Base-by-base conservation (phyloP, 35 echinoderm and acorn worm species). In the Lytechinus pictus region DNA sequence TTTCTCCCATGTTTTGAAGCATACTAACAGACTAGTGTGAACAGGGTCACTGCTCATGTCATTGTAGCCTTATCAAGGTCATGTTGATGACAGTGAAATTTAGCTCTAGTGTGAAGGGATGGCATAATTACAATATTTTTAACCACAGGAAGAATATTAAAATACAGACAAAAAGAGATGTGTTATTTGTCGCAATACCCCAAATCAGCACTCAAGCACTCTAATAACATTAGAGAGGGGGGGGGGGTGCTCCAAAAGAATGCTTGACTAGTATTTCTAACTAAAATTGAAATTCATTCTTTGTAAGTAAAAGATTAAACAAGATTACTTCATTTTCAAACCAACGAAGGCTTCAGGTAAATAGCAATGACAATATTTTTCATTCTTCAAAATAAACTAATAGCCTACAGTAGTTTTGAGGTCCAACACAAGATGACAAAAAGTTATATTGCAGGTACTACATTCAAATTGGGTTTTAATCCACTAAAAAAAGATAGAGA, bases 21-120 rank as follows among this genome's bases (percentile, higher is more conserved):
- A 24, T 79, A 7, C 16, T 79, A 24, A 16, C 66, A 79, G 19
- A 24, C 16, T 5, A 79, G 66, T 79, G 19, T n/a, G 21, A 79
- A 79, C 66, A 79, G 66, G 21, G 66, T 7, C 21, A 7, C 66
- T 79, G 66, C 12, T 79, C 66, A 24, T 79, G 16, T 79, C 66
- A 79, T 79, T 79, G 66, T 3, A 24, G 19, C 19, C 66, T 24
- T 79, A 24, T 79, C 66, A 79, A 79, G 66, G 66, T 16, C 66
- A 79, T 79, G 66, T 24, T 79, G 66, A 14, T 79, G 66, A 79
- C 66, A 79, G 66, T 79, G 66, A 79, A 79, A 79, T 79, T 79
- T 79, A 79, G n/a, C 66, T 16, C 66, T 16, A 24, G 66, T 79
- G 66, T 79, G 66, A 79, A 79, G 19, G 24, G 66, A 79, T 79